phyloP scores from a whole-genome alignment of 2,797 vertebrate genomes.

The Tenualosa thibaudeaui region DNA sequence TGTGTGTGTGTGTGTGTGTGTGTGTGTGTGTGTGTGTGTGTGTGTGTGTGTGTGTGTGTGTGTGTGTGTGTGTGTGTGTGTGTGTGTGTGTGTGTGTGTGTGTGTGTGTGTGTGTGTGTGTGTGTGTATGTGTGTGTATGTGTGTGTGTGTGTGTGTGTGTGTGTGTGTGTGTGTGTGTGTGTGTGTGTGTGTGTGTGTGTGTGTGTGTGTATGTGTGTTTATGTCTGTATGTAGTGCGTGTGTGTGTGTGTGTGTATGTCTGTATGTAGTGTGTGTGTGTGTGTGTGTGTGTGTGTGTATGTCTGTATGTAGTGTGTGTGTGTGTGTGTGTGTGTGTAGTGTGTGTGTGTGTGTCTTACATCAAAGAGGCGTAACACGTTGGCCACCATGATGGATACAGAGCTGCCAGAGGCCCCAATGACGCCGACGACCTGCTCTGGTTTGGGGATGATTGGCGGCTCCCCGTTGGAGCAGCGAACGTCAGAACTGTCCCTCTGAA shows the following conservation, averaged over 20 bases:
- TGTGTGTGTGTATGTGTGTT: too few species aligned
- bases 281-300: background rate
- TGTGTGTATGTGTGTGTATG: background rate
- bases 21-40: too few species aligned
- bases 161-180: background rate
- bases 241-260: too few species aligned
- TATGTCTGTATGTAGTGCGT: too few species aligned
- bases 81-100: too few species aligned
- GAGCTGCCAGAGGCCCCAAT: constrained; percentile 92
- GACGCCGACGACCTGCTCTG: constrained; percentile 85
- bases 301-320: background rate
- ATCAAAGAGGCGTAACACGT: constrained; percentile 85
- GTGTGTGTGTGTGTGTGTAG: too few species aligned
- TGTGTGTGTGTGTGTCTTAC: constrained; percentile 64
- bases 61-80: background rate
- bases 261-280: background rate
- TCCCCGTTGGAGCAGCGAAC: constrained; percentile 84
- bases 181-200: too few species aligned
- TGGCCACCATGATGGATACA: constrained; percentile 96
- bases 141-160: background rate
- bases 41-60: background rate
- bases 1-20: too few species aligned
- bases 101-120: background rate
- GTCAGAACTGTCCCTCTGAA: constrained; percentile 81
- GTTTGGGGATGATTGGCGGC: constrained; percentile 80